Evolutionary conservation across 2,113 vertebrate genomes (phyloP).

Genomic region (Pampusana beccarii): DNA sequence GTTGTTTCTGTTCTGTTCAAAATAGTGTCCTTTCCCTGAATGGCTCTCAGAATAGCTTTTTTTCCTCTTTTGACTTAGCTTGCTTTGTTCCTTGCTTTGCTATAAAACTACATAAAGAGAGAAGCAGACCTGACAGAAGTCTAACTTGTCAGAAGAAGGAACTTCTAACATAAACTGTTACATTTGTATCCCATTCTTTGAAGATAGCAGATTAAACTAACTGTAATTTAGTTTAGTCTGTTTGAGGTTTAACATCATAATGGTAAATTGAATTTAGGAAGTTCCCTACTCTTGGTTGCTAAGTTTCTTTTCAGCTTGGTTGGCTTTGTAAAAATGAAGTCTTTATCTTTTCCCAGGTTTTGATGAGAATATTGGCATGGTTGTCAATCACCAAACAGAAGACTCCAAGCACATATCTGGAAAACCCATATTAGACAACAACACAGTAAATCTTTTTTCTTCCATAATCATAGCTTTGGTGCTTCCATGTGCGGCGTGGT

Average conservation of each 20-base stretch:
- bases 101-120: not conserved
- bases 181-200: not conserved
- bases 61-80: not conserved
- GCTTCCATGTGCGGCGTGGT: conserved; percentile 87
- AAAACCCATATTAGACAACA: conserved; percentile 95
- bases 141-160: not conserved
- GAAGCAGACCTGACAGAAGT: not conserved
- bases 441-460: conserved; percentile 94
- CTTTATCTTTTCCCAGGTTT: conserved; percentile 78
- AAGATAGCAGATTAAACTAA: not conserved
- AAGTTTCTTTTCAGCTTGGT: not conserved
- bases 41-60: not conserved
- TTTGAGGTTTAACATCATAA: not conserved
- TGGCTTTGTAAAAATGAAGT: not conserved
- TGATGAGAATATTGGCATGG: conserved; percentile 84
- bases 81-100: not conserved
- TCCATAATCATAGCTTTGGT: conserved; percentile 86
- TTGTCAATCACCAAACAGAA: conserved; percentile 82
- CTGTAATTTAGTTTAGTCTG: not conserved
- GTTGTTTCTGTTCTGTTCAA: not conserved
- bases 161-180: not conserved
- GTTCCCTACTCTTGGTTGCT: not conserved
- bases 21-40: not conserved
- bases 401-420: conserved; percentile 85
- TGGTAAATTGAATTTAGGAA: not conserved